Percentiles rank a stretch among this genome's conserved stretches.
These are phyloP conservation scores for Dendrolimus kikuchii DNA, from an alignment of 1,140 invertebrate genomes.

Conservation along the genomic window DNA sequence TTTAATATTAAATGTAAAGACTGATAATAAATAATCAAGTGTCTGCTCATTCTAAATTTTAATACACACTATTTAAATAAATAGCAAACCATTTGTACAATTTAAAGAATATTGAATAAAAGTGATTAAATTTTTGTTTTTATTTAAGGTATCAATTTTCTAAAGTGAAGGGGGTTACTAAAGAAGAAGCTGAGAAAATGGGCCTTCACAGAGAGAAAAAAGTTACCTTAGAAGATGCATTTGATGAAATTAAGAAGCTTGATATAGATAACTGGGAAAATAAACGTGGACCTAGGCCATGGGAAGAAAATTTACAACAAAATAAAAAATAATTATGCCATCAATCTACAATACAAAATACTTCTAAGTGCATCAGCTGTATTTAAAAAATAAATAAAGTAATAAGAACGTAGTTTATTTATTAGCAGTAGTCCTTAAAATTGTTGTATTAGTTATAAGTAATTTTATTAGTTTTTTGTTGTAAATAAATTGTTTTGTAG, in stretches of 20 bases:
- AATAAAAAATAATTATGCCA: slow-evolving; percentile 9
- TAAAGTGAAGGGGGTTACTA: slow-evolving; percentile 73
- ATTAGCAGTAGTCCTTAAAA: too few species aligned
- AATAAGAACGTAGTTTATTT: too few species aligned
- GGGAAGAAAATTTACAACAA: slow-evolving; percentile 71
- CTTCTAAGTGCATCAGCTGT: too few species aligned
- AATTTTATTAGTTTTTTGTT: slow-evolving; percentile 3
- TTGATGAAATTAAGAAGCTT: slow-evolving; percentile 79
- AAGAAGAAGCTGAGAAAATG: slow-evolving; percentile 76
- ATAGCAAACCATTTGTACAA: too few species aligned
- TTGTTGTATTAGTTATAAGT: slow-evolving; percentile 9
- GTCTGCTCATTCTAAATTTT: too few species aligned
- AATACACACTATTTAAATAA: too few species aligned
- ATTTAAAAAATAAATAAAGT: too few species aligned
- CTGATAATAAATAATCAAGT: too few species aligned
- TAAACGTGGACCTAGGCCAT: slow-evolving; percentile 83
- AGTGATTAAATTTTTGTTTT: neutral
- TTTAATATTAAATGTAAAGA: too few species aligned
- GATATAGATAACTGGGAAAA: slow-evolving; percentile 89
- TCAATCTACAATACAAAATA: neutral
- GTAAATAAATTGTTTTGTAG: slow-evolving; percentile 1
- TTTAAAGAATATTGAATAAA: neutral
- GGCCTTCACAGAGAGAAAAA: slow-evolving; percentile 79
- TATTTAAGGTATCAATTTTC: slow-evolving; percentile 78
- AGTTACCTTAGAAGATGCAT: slow-evolving; percentile 80